Evolutionary conservation across 2,113 vertebrate genomes (phyloP), one percentile per base, ranked within the genome.

Genomic region (Pseudopipra pipra): DNA sequence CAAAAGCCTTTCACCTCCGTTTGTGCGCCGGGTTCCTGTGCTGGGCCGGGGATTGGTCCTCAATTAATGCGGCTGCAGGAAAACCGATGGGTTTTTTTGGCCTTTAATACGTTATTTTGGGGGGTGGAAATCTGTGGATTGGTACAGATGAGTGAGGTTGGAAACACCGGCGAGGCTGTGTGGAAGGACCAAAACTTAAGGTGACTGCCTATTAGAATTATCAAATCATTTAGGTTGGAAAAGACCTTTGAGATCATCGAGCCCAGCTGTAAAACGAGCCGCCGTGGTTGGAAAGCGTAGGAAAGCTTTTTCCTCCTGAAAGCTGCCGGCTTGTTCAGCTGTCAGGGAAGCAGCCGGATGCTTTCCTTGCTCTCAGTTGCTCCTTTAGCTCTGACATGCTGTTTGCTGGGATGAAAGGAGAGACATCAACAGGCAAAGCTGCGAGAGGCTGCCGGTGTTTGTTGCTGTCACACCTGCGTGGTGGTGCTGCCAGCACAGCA

Each of bases 391-490:
- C 21, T 79, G 72, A 67, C 77, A 33, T 9, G 22, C 74, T 54
- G 86, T 89, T 90, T 56, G 74, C 83, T 93, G 61, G 49, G 75
- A 88, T 80, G 84, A 67, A 79, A 94, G 77, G 44, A 87, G 72
- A 79, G 58, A 68, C 77, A 79, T 47, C 76, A 39, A 25, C 63
- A 51, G 81, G 77, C 73, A 63, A 59, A 91, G 37, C 78, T 25
- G 39, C 37, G 5, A 44, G 90, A 84, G 28, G 28, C 75, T 47
- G 28, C 51, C 3, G 7, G 46, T 7, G 0, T 43, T 90, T 81
- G 85, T 59, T 33, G 75, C 84, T 88, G 91, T 83, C 89, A 25
- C 56, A 87, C 73, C 86, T 95, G 72, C 8, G 7, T 12, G 30
- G 66, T 35, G 88, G 65, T 43, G 41, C 81, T 70, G 66, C 81